These are phyloP conservation scores for Pseudococcus longispinus DNA, from an alignment of 2,888 invertebrate species.

Conservation along the genomic window DNA sequence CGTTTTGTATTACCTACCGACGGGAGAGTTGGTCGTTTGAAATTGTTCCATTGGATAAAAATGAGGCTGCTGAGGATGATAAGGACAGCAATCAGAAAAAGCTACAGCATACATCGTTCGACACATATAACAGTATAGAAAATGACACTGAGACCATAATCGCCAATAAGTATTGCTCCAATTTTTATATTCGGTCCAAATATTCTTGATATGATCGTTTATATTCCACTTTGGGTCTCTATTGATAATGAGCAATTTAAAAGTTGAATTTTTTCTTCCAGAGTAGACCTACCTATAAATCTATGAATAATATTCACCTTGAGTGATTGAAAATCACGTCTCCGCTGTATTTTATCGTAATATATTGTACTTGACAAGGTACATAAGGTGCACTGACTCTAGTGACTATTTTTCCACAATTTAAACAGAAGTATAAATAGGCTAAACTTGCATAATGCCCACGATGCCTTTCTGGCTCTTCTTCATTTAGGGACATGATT, in stretches of 20 bases:
- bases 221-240: slow-evolving; percentile 82
- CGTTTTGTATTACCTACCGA: slow-evolving; percentile 70
- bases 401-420: slow-evolving; percentile 52
- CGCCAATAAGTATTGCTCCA: slow-evolving; percentile 95
- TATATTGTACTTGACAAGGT: slow-evolving; percentile 55
- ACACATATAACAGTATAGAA: slow-evolving; percentile 80
- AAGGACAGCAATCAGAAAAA: slow-evolving; percentile 71
- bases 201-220: slow-evolving; percentile 77
- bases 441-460: slow-evolving; percentile 84
- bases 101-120: slow-evolving; percentile 78
- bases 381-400: slow-evolving; percentile 37
- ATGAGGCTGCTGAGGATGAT: slow-evolving; percentile 79
- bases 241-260: slow-evolving; percentile 58
- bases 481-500: slow-evolving; percentile 77
- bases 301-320: slow-evolving; percentile 15
- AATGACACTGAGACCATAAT: slow-evolving; percentile 90
- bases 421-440: slow-evolving; percentile 66
- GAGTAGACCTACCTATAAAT: background rate
- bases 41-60: slow-evolving; percentile 76
- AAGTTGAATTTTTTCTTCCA: background rate
- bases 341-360: slow-evolving; percentile 51
- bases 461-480: slow-evolving; percentile 75
- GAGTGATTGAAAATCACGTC: slow-evolving; percentile 51
- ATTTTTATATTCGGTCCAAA: slow-evolving; percentile 79
- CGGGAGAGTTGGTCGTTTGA: slow-evolving; percentile 71